A percentile compares a stretch with the other conserved stretches of the same genome.
Conservation (phyloP, 2,113 vertebrate species). For the Tachuris rubrigastra region DNA sequence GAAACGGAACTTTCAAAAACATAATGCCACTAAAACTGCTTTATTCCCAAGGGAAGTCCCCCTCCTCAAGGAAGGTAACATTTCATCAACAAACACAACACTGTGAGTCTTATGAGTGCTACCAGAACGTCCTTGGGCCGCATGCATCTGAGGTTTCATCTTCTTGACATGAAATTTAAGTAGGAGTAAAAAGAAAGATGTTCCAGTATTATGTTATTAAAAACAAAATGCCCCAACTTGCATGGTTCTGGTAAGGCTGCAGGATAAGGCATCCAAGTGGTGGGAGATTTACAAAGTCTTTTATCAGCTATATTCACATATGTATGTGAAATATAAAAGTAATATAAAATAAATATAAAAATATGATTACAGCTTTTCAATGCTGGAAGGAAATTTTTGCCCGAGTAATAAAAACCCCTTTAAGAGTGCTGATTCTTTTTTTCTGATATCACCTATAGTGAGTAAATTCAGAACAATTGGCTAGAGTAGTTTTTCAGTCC, state of each 20-base stretch:
- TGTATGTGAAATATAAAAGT: neutral
- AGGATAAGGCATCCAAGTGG: neutral
- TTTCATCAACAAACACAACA: neutral
- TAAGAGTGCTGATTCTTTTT: neutral
- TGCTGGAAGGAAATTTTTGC: neutral
- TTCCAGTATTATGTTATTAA: neutral
- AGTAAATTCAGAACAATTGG: neutral
- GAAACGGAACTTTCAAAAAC: neutral
- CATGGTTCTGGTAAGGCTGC: neutral
- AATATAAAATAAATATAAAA: neutral
- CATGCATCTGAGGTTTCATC: neutral
- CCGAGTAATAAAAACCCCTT: neutral
- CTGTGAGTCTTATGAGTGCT: fast-evolving
- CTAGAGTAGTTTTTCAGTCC: neutral
- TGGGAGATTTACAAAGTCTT: neutral
- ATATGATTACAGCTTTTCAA: neutral
- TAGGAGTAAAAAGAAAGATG: neutral
- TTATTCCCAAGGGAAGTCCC: neutral
- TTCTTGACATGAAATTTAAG: neutral
- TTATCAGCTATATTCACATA: neutral
- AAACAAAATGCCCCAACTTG: neutral
- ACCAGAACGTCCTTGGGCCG: neutral
- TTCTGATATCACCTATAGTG: neutral
- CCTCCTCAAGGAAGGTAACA: fast-evolving
- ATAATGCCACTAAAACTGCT: neutral